Evolutionary conservation across 1,140 invertebrate species (phyloP), one percentile per base, ranked within the genome.

Genomic region (Drosophila bifasciata): DNA sequence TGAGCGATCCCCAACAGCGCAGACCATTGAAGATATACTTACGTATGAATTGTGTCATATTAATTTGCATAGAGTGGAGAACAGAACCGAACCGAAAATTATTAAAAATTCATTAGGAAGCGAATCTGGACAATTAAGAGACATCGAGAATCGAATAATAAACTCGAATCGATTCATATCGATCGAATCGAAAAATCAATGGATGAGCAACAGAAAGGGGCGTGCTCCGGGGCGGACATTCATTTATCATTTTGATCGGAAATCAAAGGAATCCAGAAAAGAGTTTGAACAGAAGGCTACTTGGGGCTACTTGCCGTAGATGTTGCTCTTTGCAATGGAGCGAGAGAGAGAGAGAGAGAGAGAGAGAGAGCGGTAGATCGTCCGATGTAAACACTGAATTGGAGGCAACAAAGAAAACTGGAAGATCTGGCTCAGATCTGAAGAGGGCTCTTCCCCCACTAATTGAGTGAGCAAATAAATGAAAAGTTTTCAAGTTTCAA

Each of bases 391-490:
- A 85, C 80, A 85, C 70, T 70, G 79, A 56, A 32, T 16, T 23
- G 43, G 23, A 72, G 59, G 28, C 8, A 71, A 71, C 68, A 71
- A 72, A 72, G 56, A 59, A 49, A 73, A 45, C 72, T 72, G 60
- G 44, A 66, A 23, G 56, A 57, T 41, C 51, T 36, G 48, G 21
- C 57, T 48, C 28, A n/a, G n/a, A 13, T 15, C 41, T 45, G 53
- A 15, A 40, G 53, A 57, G 52, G 50, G 3, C 36, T 32, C 28
- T 3, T 32, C 8, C 56, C 36, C 76, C 44, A 60, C 67, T 80
- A 86, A 85, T 86, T 85, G 81, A 85, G 81, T 86, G 80, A 43
- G 81, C 77, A 86, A 81, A 86, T 81, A 85, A 64, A 80, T 44
- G 41, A 25, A 64, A 40, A 36, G 39, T 25, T 28, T 50, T 45